Base-by-base conservation (phyloP, 1,140 invertebrate species). In the Nebria ingens region DNA sequence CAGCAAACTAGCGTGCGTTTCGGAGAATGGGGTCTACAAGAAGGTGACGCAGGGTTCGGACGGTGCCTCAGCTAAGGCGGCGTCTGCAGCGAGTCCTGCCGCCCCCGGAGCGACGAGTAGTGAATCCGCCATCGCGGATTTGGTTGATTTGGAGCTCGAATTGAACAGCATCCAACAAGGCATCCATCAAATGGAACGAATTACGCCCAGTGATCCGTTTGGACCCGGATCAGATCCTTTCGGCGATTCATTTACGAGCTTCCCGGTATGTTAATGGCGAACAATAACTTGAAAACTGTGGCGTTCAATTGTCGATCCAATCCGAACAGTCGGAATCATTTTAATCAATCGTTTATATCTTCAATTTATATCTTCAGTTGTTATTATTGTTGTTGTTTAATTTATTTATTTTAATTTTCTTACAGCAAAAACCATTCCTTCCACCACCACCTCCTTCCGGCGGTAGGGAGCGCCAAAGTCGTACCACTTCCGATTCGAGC, bases 71-170 rank as follows among this genome's bases (percentile, higher is more conserved):
- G 40, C 40, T 9, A 9, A 17, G 4, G 6, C 9, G 4, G 25
- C 25, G 6, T 6, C 25, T 34, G 25, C 6, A 9, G 6, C 25
- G 6, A 34, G 25, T 34, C 9, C 9, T 12, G 71, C 72, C 0
- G 76, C 76, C 9, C 80, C 83, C 1, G 90, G n/a, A n/a, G 25
- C 25, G 6, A n/a, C 6, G 6, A 6, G 6, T n/a, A 34, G 25
- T 34, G 40, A 45, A 45, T 71, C 72, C 0, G 76, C 76, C 9
- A 80, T 83, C 1, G 90, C 88, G 0, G 91, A 96, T 74, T 74
- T 98, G 57, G 82, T 98, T 17, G 93, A 97, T 74, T 74, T 98
- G 56, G 92, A 97, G 70, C 87, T 91, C 67, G 93, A 97, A 75
- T 74, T 97, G 53, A 89, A 86, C 61, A 91, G 86, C 52, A 78